Percentiles rank a stretch among this genome's conserved stretches.
phyloP scores from a whole-genome alignment of 2,113 vertebrate genomes.

The Malaclemys terrapin region DNA sequence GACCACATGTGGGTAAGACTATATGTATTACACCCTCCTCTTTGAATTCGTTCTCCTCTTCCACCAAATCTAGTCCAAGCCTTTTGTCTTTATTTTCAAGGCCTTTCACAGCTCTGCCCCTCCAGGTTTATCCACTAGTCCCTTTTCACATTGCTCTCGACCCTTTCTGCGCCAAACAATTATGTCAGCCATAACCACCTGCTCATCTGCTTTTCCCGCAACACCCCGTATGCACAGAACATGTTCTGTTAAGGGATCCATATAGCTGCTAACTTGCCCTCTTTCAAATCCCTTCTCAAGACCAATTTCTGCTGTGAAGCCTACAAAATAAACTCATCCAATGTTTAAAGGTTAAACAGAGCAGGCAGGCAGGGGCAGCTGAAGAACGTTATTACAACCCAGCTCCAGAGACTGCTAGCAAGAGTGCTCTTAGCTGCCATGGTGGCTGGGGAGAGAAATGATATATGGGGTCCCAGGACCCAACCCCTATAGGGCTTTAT shows the following conservation, averaged over 20 bases:
- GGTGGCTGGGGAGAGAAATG: neutral
- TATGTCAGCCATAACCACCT: neutral
- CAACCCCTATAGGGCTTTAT: accelerated
- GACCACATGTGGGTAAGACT: neutral
- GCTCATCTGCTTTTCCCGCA: accelerated
- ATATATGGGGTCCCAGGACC: neutral
- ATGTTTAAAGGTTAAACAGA: accelerated
- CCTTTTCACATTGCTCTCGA: neutral
- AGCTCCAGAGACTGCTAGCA: neutral
- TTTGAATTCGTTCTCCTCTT: neutral
- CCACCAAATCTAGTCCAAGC: neutral
- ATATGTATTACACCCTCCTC: neutral
- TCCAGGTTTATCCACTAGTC: neutral
- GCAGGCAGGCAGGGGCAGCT: neutral
- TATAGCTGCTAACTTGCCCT: neutral
- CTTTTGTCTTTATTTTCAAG: neutral
- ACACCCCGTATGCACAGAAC: accelerated
- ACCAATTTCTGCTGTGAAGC: neutral
- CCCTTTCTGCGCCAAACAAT: neutral
- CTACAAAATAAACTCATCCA: accelerated
- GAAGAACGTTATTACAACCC: neutral
- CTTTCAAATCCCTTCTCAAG: neutral
- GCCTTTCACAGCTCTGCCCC: neutral
- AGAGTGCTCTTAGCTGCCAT: neutral
- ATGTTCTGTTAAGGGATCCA: accelerated